Percentiles rank a stretch among this genome's conserved stretches.
Evolutionary conservation across 2,888 invertebrate species (phyloP).

Genomic region (Ichneumoninae sp.): DNA sequence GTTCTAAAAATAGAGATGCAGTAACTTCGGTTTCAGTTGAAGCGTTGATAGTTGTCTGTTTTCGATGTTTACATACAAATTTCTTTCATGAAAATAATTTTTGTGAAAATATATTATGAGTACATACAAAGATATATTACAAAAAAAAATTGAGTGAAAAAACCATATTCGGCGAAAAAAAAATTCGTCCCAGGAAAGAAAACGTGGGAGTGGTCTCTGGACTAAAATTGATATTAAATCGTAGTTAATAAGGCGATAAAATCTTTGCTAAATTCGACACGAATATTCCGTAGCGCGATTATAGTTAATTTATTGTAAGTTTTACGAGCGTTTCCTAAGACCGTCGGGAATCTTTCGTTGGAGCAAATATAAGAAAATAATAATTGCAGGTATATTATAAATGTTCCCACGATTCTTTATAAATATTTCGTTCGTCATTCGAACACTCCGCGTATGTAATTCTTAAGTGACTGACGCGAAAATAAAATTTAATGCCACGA

Average conservation of each 20-base stretch:
- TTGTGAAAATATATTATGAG: neutral
- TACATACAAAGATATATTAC: neutral
- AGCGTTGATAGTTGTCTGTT: neutral
- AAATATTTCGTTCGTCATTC: slow-evolving; percentile 49
- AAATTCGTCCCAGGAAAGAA: too few species aligned
- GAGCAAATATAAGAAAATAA: slow-evolving; percentile 32
- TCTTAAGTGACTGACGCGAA: slow-evolving; percentile 14
- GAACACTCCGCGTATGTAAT: neutral
- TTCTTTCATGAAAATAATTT: neutral
- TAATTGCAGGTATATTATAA: slow-evolving; percentile 56
- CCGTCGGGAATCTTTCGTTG: slow-evolving; percentile 44
- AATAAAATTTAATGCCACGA: slow-evolving; percentile 4
- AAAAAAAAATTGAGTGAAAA: too few species aligned
- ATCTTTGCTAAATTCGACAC: neutral
- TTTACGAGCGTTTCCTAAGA: slow-evolving; percentile 41
- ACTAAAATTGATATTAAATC: too few species aligned
- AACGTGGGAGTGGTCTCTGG: too few species aligned
- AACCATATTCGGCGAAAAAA: too few species aligned
- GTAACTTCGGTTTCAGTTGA: slow-evolving; percentile 8
- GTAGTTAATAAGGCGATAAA: too few species aligned
- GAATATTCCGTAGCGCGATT: slow-evolving; percentile 9
- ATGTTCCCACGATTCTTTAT: slow-evolving; percentile 61
- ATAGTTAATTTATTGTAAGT: slow-evolving; percentile 45
- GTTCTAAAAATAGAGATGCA: neutral
- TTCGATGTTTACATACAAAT: neutral